A percentile compares a stretch with the other conserved stretches of the same genome.
phyloP scores from a whole-genome alignment of 1,140 invertebrate species.

The Lineus longissimus region DNA sequence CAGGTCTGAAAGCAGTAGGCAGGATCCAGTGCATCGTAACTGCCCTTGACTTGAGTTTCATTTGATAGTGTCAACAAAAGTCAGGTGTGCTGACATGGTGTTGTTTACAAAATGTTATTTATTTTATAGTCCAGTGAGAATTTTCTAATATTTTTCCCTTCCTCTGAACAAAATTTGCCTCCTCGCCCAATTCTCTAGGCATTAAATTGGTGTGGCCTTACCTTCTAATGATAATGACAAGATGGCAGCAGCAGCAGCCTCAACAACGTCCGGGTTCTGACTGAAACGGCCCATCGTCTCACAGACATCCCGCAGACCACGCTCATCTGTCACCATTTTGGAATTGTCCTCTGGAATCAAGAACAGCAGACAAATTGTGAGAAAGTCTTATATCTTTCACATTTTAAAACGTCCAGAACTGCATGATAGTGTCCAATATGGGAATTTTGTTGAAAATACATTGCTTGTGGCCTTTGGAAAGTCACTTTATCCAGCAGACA shows the following conservation, averaged over 20 bases:
- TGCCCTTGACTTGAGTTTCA: no score
- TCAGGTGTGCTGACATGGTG: no score
- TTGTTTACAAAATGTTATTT: no score
- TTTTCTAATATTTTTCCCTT: not conserved
- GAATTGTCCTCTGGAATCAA: slow-evolving; percentile 37
- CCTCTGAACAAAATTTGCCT: no score
- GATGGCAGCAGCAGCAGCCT: slow-evolving; percentile 40
- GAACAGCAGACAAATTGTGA: no score
- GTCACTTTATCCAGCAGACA: no score
- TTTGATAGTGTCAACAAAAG: no score
- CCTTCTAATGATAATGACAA: slow-evolving; percentile 44
- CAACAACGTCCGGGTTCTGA: slow-evolving; percentile 33
- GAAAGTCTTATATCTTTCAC: not conserved
- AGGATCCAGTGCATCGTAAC: no score
- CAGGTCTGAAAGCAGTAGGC: no score
- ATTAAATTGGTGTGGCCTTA: slow-evolving; percentile 22
- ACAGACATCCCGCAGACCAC: slow-evolving; percentile 36
- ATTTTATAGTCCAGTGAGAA: not conserved
- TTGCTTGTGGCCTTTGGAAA: no score
- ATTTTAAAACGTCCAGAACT: not conserved
- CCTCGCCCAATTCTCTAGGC: no score
- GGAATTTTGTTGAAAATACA: not conserved
- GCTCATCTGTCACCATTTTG: slow-evolving; percentile 30
- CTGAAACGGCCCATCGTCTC: slow-evolving; percentile 33
- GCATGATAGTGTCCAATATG: no score